Evolutionary conservation across 2,888 invertebrate genomes (phyloP).

Genomic region (Agrochola lota): DNA sequence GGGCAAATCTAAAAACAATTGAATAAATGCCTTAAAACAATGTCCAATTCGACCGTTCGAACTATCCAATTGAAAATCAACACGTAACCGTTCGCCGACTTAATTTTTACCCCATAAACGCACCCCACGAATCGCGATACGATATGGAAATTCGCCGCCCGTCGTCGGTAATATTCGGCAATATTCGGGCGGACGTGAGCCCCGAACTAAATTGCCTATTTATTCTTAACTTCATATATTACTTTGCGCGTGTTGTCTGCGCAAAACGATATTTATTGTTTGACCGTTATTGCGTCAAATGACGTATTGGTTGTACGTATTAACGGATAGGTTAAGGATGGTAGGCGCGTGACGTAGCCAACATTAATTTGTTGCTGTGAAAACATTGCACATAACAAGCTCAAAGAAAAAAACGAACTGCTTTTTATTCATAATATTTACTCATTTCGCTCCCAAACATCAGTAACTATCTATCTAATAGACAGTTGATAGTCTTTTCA

Average conservation of each 20-base stretch:
- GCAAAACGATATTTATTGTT: constrained; percentile 90
- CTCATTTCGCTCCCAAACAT: neutral
- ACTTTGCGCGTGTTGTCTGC: constrained; percentile 90
- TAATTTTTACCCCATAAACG: constrained; percentile 90
- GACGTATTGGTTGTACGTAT: constrained; percentile 88
- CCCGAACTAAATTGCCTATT: constrained; percentile 90
- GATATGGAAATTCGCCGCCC: constrained; percentile 88
- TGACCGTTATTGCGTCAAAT: constrained; percentile 90
- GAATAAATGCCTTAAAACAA: constrained; percentile 52
- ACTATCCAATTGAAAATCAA: constrained; percentile 85
- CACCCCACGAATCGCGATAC: constrained; percentile 89
- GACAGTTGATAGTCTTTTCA: neutral
- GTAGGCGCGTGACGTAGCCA: constrained; percentile 76
- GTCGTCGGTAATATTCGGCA: constrained; percentile 89
- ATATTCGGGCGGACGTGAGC: constrained; percentile 89
- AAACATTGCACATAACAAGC: constrained; percentile 21
- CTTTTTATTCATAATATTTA: no score
- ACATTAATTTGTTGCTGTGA: constrained; percentile 49
- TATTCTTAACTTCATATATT: constrained; percentile 91
- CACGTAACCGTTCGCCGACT: constrained; percentile 83
- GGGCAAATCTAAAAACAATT: constrained; percentile 57
- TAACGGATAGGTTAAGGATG: constrained; percentile 83
- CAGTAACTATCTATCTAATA: neutral
- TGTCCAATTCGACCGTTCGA: constrained; percentile 57
- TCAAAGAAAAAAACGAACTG: constrained; percentile 1